Conservation (phyloP, 2,113 vertebrate species). For the Catagonus wagneri region DNA sequence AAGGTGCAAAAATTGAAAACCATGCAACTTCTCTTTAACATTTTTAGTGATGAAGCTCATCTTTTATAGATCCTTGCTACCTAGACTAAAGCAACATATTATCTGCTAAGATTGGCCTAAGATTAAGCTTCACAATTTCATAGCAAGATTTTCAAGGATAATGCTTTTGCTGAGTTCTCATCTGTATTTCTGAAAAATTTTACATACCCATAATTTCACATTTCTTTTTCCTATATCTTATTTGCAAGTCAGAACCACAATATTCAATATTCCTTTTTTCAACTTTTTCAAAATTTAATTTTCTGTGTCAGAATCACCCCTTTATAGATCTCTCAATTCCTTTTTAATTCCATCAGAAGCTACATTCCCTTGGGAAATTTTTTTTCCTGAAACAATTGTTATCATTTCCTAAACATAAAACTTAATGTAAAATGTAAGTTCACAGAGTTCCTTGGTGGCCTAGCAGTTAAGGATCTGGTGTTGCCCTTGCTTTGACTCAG, state of each 20-base stretch:
- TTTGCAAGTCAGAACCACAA: neutral
- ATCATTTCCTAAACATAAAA: neutral
- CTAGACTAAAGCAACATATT: neutral
- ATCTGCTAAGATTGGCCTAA: neutral
- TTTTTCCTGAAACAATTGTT: neutral
- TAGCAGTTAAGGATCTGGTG: no score
- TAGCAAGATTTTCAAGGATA: neutral
- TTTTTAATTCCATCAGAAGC: neutral
- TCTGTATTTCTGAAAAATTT: neutral
- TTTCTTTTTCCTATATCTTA: neutral
- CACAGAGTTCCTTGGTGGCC: no score
- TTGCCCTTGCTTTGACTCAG: no score
- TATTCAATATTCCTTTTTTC: neutral
- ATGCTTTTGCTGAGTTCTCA: neutral
- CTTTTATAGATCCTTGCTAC: neutral
- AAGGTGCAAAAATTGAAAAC: neutral
- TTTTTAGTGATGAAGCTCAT: neutral
- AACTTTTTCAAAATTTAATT: neutral
- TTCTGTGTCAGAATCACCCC: neutral
- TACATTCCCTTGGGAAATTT: neutral
- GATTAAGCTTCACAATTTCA: neutral
- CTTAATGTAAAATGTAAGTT: neutral
- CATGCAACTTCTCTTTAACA: neutral
- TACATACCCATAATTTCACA: neutral
- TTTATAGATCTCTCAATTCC: neutral